These are phyloP conservation scores for Andricus quercusramuli DNA, from an alignment of 2,888 invertebrate genomes.

Conservation along the genomic window DNA sequence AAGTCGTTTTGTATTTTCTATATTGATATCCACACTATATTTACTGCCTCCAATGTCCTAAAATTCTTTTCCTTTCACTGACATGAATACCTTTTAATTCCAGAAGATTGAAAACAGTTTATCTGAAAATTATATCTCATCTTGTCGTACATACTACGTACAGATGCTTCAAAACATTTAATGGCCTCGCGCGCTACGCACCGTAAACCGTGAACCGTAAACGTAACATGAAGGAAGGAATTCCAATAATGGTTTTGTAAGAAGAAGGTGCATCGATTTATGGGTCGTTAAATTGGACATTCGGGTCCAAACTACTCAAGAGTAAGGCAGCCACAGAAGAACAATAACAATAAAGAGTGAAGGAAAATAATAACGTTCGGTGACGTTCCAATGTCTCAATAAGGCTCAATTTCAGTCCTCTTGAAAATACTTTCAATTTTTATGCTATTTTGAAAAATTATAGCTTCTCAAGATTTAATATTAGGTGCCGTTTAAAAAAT, in stretches of 20 bases:
- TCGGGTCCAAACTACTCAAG: slow-evolving; percentile 4
- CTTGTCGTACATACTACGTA: background rate
- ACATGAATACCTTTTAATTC: background rate
- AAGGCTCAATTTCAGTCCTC: background rate
- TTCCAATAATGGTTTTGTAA: slow-evolving; percentile 30
- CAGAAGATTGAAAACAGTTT: background rate
- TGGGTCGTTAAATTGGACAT: slow-evolving; percentile 35
- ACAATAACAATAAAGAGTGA: slow-evolving; percentile 23
- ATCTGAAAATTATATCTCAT: background rate
- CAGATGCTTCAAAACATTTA: background rate
- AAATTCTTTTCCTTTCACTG: slow-evolving; percentile 48
- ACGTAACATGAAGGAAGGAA: slow-evolving; percentile 2
- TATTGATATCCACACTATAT: too few relatives aligned
- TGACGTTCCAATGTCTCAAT: slow-evolving; percentile 31
- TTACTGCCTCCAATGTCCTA: background rate
- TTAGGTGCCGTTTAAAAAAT: too few relatives aligned
- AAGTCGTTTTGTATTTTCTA: too few relatives aligned
- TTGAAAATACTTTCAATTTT: background rate
- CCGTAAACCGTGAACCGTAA: background rate
- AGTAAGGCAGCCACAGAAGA: slow-evolving; percentile 20
- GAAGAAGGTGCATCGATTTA: slow-evolving; percentile 22
- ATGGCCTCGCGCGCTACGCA: background rate
- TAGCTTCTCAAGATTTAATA: too few relatives aligned
- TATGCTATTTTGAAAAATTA: background rate
- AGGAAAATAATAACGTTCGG: background rate